These are phyloP conservation scores for Dynastes grantii DNA, from an alignment of 2,888 invertebrate species.

Conservation along the genomic window DNA sequence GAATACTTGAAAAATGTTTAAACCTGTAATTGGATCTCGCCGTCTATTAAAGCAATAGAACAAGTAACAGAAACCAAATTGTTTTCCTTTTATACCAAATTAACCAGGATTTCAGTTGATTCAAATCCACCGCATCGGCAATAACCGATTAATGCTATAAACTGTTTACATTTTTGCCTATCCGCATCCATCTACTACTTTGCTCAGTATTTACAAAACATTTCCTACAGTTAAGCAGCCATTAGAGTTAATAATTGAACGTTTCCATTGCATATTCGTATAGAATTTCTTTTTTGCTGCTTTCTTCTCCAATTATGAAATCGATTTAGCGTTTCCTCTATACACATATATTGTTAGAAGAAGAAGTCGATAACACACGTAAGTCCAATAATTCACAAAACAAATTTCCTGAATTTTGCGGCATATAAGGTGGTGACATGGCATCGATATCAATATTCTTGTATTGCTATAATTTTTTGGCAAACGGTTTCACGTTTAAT, in stretches of 20 bases:
- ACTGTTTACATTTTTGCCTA: background rate
- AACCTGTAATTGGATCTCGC: no score
- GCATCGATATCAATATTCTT: background rate
- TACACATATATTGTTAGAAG: background rate
- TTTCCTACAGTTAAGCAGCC: slow-evolving; percentile 8
- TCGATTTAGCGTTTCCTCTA: background rate
- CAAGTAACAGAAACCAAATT: background rate
- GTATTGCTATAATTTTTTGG: slow-evolving; percentile 2
- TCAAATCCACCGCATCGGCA: background rate
- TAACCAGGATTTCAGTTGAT: background rate
- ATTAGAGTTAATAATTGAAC: slow-evolving; percentile 25
- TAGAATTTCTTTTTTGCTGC: background rate
- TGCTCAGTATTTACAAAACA: background rate
- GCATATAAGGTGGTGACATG: background rate
- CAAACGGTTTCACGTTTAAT: slow-evolving; percentile 13
- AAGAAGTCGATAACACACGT: background rate
- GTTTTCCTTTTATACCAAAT: background rate
- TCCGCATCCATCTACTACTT: background rate
- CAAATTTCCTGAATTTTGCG: background rate
- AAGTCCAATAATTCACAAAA: background rate
- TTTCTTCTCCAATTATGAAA: slow-evolving; percentile 1
- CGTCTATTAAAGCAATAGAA: background rate
- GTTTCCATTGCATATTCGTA: background rate
- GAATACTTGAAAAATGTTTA: no score
- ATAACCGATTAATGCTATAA: slow-evolving; percentile 1